Evolutionary conservation across 2,888 invertebrate species (phyloP).

Genomic region (Perizoma flavofasciatum): DNA sequence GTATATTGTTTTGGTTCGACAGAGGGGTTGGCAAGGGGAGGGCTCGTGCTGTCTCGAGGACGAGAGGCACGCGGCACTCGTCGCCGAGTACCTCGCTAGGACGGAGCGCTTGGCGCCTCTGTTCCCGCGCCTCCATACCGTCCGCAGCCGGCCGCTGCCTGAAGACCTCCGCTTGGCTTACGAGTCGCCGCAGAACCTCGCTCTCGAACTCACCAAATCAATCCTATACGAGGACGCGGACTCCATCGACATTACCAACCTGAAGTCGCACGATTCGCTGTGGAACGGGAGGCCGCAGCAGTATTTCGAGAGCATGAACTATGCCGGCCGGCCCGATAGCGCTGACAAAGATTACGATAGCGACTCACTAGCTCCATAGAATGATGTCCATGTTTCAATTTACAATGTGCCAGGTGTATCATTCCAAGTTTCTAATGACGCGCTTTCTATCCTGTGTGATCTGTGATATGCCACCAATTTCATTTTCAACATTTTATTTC

Average conservation of each 20-base stretch:
- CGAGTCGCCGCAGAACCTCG: slow-evolving; percentile 66
- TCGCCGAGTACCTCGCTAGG: slow-evolving; percentile 71
- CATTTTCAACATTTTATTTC: slow-evolving; percentile 31
- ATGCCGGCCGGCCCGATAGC: slow-evolving; percentile 59
- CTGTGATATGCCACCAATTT: slow-evolving; percentile 60
- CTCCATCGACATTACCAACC: slow-evolving; percentile 50
- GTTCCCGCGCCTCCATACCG: slow-evolving; percentile 48
- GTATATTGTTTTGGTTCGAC: slow-evolving; percentile 34
- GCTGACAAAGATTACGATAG: slow-evolving; percentile 56
- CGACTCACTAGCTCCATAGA: slow-evolving; percentile 61
- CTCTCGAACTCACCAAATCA: slow-evolving; percentile 60
- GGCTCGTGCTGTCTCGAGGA: slow-evolving; percentile 13
- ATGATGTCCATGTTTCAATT: background rate
- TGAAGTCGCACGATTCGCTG: slow-evolving; percentile 72
- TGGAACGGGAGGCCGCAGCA: slow-evolving; percentile 81
- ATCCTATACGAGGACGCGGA: slow-evolving; percentile 69
- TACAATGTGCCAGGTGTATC: slow-evolving; percentile 22
- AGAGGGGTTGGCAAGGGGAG: slow-evolving; percentile 33
- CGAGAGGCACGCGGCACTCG: slow-evolving; percentile 36
- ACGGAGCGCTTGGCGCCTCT: slow-evolving; percentile 65
- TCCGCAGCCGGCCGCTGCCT: slow-evolving; percentile 64
- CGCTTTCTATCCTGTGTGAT: slow-evolving; percentile 49
- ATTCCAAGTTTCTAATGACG: slow-evolving; percentile 47
- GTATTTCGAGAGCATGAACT: slow-evolving; percentile 88
- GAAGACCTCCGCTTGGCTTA: slow-evolving; percentile 51